Conservation (phyloP, 2,113 vertebrate species). For the Bothrops jararaca region DNA sequence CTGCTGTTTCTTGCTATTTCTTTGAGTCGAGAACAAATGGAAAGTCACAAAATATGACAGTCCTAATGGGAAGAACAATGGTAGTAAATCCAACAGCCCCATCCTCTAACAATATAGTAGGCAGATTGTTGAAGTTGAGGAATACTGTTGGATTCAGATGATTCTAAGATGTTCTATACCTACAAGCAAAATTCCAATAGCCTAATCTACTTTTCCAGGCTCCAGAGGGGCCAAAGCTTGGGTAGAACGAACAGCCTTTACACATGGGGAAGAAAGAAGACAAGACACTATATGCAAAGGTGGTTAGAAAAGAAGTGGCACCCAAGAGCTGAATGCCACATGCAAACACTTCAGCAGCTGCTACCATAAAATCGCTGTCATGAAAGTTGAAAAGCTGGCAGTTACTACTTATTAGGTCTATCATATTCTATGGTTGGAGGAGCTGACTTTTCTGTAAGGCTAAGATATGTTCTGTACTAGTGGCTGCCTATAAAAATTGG, state of each 20-base stretch:
- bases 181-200: not conserved
- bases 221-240: not conserved
- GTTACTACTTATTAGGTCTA: too few species aligned
- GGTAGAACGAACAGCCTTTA: not conserved
- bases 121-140: not conserved
- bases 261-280: not conserved
- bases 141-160: slow-evolving; percentile 8
- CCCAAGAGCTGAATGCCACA: not conserved
- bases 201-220: not conserved
- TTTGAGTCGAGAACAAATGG: not conserved
- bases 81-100: not conserved
- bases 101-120: not conserved
- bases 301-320: not conserved
- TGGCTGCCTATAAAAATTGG: not conserved
- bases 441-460: not conserved
- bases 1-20: too few species aligned
- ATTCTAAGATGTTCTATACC: not conserved
- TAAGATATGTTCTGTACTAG: not conserved
- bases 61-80: not conserved
- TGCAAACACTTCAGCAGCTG: not conserved
- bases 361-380: too few species aligned
- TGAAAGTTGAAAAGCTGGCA: not conserved
- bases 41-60: not conserved
- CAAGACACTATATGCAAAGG: not conserved
- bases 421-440: too few species aligned